Evolutionary conservation across 2,797 vertebrate genomes (phyloP), one percentile per base, ranked within the genome.

Genomic region (Scleropages formosus): DNA sequence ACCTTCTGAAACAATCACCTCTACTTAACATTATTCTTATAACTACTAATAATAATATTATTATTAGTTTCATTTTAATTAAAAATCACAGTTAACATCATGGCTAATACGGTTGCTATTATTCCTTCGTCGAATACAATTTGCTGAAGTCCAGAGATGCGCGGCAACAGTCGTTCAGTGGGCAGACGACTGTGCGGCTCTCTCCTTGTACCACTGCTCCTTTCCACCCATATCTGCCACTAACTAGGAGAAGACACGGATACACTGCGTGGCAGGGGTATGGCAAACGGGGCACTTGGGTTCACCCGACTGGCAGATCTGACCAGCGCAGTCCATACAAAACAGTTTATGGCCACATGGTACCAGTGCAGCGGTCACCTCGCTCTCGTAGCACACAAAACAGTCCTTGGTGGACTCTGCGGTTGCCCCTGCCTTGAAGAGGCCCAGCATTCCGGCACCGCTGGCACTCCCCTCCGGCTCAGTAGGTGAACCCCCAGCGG

Each of bases 311-410:
- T 96, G 94, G 66, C 96, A 98, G 89, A 99, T 98, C 78, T 95
- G 95, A 76, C 94, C 93, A 0, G 97, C 97, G 0, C 97, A 99
- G 84, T 98, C 97, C 97, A 98, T 98, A 92, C 97, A 98, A 91
- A 98, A 98, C 77, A 98, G 95, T 88, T 98, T 99, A 92, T 99
- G 97, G 78, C 96, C 96, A 4, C 97, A 98, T 78, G 96, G 96
- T 81, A 98, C 96, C 66, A 98, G 85, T 0, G 96, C 96, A 0
- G 96, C 96, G 0, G 95, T 97, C 80, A 96, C 97, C 89, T 98
- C 96, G 10, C 96, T 98, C 87, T 98, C 96, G 0, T 94, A 95
- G 72, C 96, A 98, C 80, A 98, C 95, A 76, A 95, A 94, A 85
- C 97, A 99, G 89, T 98, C 97, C 20, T 95, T 90, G 88, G 86